Evolutionary conservation across 2,888 invertebrate genomes (phyloP).

Genomic region (Theretra japonica): DNA sequence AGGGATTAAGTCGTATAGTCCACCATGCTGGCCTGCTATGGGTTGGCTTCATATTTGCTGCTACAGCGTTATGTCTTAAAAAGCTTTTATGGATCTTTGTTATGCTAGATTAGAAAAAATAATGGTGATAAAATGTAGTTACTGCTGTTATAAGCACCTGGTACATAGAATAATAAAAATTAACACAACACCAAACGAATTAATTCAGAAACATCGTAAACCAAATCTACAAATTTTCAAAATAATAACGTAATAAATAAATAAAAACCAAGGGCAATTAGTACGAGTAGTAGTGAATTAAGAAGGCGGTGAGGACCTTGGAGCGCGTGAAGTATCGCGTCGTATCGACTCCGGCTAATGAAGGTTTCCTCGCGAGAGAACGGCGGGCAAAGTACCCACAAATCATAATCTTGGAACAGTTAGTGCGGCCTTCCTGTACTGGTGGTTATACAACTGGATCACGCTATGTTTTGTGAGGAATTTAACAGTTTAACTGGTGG

Average conservation of each 20-base stretch:
- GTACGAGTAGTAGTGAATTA: not conserved
- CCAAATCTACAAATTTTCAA: too few relatives aligned
- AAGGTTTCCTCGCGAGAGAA: not conserved
- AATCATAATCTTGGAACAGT: slow-evolving; percentile 16
- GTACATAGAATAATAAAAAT: too few relatives aligned
- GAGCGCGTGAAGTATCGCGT: not conserved
- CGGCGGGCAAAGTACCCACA: not conserved
- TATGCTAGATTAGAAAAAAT: too few relatives aligned
- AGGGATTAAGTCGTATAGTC: too few relatives aligned
- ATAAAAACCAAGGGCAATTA: not conserved
- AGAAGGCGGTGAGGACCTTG: not conserved
- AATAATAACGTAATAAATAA: not conserved
- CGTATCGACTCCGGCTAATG: slow-evolving; percentile 4
- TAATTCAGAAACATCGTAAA: too few relatives aligned
- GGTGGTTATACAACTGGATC: not conserved
- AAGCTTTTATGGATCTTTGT: too few relatives aligned
- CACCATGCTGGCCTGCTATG: too few relatives aligned
- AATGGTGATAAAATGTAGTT: too few relatives aligned
- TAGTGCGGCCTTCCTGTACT: slow-evolving; percentile 10
- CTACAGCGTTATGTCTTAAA: too few relatives aligned
- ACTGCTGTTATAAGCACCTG: too few relatives aligned
- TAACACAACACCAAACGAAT: too few relatives aligned
- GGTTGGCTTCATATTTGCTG: too few relatives aligned
- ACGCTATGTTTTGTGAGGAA: not conserved
- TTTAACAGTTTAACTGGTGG: not conserved